Base-by-base conservation (phyloP, 92 coral and sea anemone genomes). In the Meandrina meandrites region DNA sequence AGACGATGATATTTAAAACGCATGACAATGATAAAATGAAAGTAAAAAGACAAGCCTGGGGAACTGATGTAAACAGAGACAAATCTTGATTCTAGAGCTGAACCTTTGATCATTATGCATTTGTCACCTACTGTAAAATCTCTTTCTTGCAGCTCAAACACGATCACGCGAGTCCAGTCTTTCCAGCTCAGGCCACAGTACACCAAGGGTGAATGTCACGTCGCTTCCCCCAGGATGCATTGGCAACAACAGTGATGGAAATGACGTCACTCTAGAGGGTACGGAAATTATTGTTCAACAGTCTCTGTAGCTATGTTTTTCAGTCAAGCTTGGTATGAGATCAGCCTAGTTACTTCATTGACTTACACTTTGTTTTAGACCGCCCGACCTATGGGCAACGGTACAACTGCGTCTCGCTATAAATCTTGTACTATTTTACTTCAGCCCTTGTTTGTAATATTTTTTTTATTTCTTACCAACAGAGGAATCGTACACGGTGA, bases 231-330 rank as follows among this genome's bases (percentile, higher is more conserved):
- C 93, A 32, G 86, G 93, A 27, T 82, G 51, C 68, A 42, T 86
- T 24, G 81, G 78, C 21, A 64, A 81, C 22, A 58, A 14, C 37
- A 48, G 51, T 40, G 84, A 79, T 28, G 83, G 76, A 18, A 84
- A 91, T 22, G 95, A 93, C 89, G 84, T 93, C 85, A 88, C 90
- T 2, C 28, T 93, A 22, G 94, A 93, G 79, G 95, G 93, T 93
- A 78, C 21, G 73, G 28, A 21, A 57, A 12, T 81, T 60, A 57
- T 24, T 62, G 36, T 19, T 42, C 45, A 47, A 22, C 53, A 76
- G 21, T 42, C 6, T 45, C 80, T 76, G 56, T 50, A 22, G 5
- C 27, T 3, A 14, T 34, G 0, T 34, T 1, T 72, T 11, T 48
- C 53, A 48, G 53, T 48, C 53, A 48, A 48, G 13, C 53, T 48